These are phyloP conservation scores for Monomorium pharaonis DNA, from an alignment of 1,140 invertebrate genomes.

Conservation along the genomic window DNA sequence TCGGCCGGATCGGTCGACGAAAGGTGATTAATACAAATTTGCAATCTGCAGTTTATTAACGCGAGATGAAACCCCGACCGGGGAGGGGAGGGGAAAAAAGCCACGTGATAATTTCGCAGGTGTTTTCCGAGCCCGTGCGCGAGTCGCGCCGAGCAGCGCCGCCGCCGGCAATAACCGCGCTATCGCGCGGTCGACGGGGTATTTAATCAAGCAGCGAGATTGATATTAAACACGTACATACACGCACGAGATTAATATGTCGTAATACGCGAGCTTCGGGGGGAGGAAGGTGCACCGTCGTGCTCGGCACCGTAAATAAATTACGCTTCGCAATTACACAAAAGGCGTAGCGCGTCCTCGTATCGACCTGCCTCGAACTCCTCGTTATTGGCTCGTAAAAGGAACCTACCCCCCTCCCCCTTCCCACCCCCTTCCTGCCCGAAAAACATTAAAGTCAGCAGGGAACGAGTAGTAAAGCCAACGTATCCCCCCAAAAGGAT, in stretches of 20 bases:
- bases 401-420: no score
- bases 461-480: conserved; percentile 40
- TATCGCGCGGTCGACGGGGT: neutral
- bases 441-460: conserved; percentile 58
- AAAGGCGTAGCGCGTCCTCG: neutral
- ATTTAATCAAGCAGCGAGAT: conserved; percentile 42
- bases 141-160: neutral
- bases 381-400: conserved; percentile 54
- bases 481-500: conserved; percentile 16
- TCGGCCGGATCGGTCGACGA: neutral
- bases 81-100: neutral
- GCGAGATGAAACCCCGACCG: neutral
- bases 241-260: neutral
- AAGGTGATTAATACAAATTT: conserved; percentile 30
- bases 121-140: neutral
- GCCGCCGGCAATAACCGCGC: neutral
- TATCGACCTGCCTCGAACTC: conserved; percentile 14
- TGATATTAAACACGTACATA: conserved; percentile 36
- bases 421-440: neutral
- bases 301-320: conserved; percentile 12
- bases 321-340: conserved; percentile 39
- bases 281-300: neutral
- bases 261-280: neutral
- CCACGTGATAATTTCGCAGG: neutral
- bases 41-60: conserved; percentile 21